Evolutionary conservation across 30 jellyfish, hydroid and myxozoan species (phyloP).

Genomic region (Aurelia sp.): DNA sequence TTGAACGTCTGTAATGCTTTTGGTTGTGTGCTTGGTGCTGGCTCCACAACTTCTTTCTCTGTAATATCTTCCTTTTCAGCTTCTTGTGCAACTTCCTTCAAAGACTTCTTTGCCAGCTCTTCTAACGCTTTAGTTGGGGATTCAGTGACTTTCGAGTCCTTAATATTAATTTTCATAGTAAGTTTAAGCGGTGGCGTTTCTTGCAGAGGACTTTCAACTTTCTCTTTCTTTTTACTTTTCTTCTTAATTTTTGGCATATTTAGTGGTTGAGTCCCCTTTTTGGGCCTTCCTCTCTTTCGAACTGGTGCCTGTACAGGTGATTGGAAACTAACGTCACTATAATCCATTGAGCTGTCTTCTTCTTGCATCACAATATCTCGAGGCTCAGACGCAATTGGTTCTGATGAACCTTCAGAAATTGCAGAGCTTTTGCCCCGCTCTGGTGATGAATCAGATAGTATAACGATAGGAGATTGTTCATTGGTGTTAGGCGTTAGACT

Average conservation of each 20-base stretch:
- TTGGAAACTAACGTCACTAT: neutral
- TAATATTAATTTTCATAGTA: slow-evolving; percentile 60
- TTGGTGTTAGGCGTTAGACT: neutral
- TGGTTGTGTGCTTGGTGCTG: slow-evolving; percentile 66
- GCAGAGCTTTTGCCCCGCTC: slow-evolving; percentile 4
- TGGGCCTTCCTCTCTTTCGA: slow-evolving; percentile 48
- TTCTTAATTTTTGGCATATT: neutral
- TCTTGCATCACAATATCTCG: slow-evolving; percentile 6
- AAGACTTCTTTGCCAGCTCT: neutral
- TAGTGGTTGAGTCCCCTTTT: slow-evolving; percentile 4
- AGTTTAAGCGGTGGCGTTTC: slow-evolving; percentile 31
- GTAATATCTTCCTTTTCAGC: slow-evolving; percentile 7
- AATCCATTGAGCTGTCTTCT: neutral
- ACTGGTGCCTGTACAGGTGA: slow-evolving; percentile 14
- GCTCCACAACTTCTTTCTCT: slow-evolving; percentile 29
- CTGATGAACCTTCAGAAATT: neutral
- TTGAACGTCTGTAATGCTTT: slow-evolving; percentile 43
- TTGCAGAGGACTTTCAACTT: neutral
- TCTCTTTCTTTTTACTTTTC: slow-evolving; percentile 34
- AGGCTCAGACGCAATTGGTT: neutral
- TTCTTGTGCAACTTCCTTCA: slow-evolving; percentile 6
- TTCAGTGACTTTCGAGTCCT: slow-evolving; percentile 63
- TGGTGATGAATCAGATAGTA: slow-evolving; percentile 46
- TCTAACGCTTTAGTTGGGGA: slow-evolving; percentile 67
- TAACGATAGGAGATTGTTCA: neutral